Conservation (phyloP, 2,888 invertebrate species). For the Saturnia pavonia region DNA sequence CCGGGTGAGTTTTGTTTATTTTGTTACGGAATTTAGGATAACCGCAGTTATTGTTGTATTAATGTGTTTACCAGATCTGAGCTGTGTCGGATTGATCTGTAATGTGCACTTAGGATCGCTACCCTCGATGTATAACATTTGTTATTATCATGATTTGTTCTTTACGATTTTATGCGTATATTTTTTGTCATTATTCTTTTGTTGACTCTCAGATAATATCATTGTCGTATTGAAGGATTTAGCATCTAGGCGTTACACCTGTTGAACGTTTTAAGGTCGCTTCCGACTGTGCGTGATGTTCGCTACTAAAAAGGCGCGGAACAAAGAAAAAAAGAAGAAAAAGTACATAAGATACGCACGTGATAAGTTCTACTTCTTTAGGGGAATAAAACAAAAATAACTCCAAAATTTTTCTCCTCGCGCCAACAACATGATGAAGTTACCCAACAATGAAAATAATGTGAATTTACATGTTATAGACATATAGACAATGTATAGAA, state of each 20-base stretch:
- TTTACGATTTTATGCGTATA: neutral
- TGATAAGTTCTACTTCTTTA: too few relatives aligned
- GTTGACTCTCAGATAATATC: neutral
- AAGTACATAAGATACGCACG: too few relatives aligned
- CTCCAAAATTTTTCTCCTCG: too few relatives aligned
- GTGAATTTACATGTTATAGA: too few relatives aligned
- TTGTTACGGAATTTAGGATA: slow-evolving; percentile 51
- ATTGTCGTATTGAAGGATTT: neutral
- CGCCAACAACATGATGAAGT: too few relatives aligned
- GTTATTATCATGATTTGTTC: neutral
- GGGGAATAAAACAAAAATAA: too few relatives aligned
- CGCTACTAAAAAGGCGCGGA: too few relatives aligned
- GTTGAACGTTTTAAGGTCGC: too few relatives aligned
- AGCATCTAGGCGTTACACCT: neutral
- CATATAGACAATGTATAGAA: too few relatives aligned
- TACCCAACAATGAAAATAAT: too few relatives aligned
- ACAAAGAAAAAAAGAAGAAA: too few relatives aligned
- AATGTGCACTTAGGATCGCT: slow-evolving; percentile 15
- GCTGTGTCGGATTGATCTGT: slow-evolving; percentile 6
- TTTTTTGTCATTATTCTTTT: neutral
- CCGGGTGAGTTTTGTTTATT: slow-evolving; percentile 47
- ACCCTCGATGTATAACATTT: slow-evolving; percentile 14
- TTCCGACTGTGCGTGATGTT: too few relatives aligned
- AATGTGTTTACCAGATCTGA: slow-evolving; percentile 41
- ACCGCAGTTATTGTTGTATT: slow-evolving; percentile 46